These are phyloP conservation scores for Glossosoma conforme DNA, from an alignment of 1,140 invertebrate genomes.

Conservation along the genomic window DNA sequence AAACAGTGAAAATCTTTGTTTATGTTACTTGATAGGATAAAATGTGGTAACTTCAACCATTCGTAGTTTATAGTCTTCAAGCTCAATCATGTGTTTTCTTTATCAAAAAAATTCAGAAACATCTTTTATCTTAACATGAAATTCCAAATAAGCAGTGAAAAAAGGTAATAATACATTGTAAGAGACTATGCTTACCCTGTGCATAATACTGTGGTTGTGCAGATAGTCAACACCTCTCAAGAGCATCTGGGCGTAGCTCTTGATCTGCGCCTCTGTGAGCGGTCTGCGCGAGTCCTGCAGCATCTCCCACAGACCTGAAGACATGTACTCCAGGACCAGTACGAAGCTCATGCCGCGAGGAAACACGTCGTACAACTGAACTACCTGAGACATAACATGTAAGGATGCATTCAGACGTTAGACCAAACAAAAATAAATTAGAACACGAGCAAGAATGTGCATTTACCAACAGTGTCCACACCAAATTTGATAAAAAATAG, in stretches of 20 bases:
- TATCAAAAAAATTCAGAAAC: too few species aligned
- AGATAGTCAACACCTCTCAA: constrained; percentile 85
- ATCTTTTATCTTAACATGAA: too few species aligned
- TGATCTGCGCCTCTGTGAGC: constrained; percentile 71
- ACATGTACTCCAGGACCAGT: constrained; percentile 91
- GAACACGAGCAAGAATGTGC: background rate
- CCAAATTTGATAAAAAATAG: too few species aligned
- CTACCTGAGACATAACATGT: constrained; percentile 70
- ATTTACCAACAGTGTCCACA: background rate
- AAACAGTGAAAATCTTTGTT: too few species aligned
- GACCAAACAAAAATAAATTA: background rate
- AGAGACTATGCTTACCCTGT: constrained; percentile 64
- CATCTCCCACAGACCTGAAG: constrained; percentile 83
- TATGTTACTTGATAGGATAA: too few species aligned
- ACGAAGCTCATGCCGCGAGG: constrained; percentile 82
- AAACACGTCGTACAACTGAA: constrained; percentile 86
- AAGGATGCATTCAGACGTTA: background rate
- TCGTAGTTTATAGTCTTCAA: too few species aligned
- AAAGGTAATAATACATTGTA: background rate
- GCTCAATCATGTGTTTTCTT: too few species aligned
- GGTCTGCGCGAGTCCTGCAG: constrained; percentile 71
- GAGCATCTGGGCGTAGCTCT: constrained; percentile 88
- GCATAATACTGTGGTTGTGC: constrained; percentile 90
- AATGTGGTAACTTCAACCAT: too few species aligned
- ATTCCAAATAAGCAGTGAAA: too few species aligned